Percentiles rank a stretch among this genome's conserved stretches.
Evolutionary conservation across 2,113 vertebrate species (phyloP).

Genomic region (Neodontobutis hainanensis): DNA sequence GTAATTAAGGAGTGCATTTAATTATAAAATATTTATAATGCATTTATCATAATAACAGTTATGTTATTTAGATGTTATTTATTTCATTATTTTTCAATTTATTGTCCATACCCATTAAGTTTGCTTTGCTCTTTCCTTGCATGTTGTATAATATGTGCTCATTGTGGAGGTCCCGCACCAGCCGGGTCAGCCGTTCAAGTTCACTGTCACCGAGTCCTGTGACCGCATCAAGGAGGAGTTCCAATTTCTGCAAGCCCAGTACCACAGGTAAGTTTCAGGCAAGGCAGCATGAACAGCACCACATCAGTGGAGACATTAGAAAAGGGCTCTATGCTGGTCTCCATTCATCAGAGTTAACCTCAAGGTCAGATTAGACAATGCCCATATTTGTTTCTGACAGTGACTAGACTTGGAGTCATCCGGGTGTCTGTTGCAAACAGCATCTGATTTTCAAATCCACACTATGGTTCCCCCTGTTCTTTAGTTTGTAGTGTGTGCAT

Average conservation of each 20-base stretch:
- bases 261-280: conserved; percentile 85
- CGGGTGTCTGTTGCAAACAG: not conserved
- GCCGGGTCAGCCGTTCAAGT: conserved; percentile 94
- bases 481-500: too few species aligned
- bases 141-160: conserved; percentile 36
- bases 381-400: not conserved
- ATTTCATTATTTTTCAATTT: too few species aligned
- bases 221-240: conserved; percentile 97
- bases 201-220: conserved; percentile 92
- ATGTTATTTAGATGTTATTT: too few species aligned
- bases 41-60: too few species aligned
- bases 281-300: not conserved
- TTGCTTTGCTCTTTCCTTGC: conserved; percentile 29
- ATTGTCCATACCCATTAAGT: not conserved
- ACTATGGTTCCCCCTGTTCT: not conserved
- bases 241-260: conserved; percentile 95
- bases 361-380: not conserved
- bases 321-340: not conserved
- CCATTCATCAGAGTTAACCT: not conserved
- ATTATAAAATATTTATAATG: too few species aligned
- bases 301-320: not conserved
- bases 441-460: not conserved
- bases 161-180: conserved; percentile 86
- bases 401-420: not conserved
- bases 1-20: too few species aligned